Evolutionary conservation across 2,888 invertebrate genomes (phyloP), one percentile per base, ranked within the genome.

Genomic region (Physocephala rufipes): DNA sequence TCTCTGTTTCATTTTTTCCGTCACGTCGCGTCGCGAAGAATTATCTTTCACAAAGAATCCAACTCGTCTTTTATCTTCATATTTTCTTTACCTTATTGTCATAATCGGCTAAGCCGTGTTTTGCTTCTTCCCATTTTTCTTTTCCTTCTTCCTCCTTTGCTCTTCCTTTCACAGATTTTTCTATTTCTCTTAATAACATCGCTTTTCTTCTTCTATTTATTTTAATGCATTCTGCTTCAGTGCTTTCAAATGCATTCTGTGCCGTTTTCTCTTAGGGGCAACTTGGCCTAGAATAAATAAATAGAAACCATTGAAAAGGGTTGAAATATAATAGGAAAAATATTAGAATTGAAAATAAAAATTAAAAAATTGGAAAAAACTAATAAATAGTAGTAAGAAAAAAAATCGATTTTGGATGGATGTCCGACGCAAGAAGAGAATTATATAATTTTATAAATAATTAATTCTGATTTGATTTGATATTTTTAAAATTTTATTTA

Each of bases 181-280:
- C 16, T 15, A n/a, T n/a, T n/a, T 47, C 47, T 47, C 16, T 47
- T 16, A 15, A 15, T 16, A n/a, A n/a, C n/a, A n/a, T 1, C 16
- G 47, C 16, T 16, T 47, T 47, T 47, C 47, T 47, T 15, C 47
- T 47, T 15, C 47, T 15, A 47, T 47, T 16, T 16, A 47, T 9
- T n/a, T 51, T 51, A 7, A 19, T 51, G 51, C 1, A 7, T 51
- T 51, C 51, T 45, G 9, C 45, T 51, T n/a, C 51, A 24, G 26
- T 21, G 55, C 61, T 24, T 53, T 72, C 89, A 93, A 88, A 93
- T 93, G 88, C 91, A 93, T 83, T 93, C 93, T 87, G 91, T 91
- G 85, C 92, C 92, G 82, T 91, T 90, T 86, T 90, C 91, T 81
- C 91, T 94, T 85, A 94, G 90, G 78, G 94, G 94, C 88, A 93